phyloP scores from a whole-genome alignment of 2,113 vertebrate species.

The Calidris pugnax region DNA sequence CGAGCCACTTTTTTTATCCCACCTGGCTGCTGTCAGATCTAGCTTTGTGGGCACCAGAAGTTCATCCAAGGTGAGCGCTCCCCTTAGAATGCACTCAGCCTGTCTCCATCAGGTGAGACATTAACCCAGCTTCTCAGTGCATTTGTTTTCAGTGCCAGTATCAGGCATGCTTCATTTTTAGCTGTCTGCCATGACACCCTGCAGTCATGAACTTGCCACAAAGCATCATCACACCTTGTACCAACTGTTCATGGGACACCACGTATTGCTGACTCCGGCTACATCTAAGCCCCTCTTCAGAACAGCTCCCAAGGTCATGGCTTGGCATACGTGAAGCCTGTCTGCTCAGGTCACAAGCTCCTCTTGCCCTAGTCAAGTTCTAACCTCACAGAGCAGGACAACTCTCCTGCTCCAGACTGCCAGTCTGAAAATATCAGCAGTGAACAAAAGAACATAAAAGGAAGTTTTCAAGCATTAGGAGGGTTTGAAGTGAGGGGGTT shows the following conservation, averaged over 20 bases:
- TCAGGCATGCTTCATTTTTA: background rate
- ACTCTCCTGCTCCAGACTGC: background rate
- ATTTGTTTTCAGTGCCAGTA: background rate
- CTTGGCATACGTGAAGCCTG: accelerated
- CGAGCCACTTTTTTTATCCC: background rate
- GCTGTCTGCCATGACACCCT: accelerated
- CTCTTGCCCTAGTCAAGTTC: background rate
- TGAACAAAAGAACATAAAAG: background rate
- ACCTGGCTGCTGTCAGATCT: background rate
- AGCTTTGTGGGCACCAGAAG: background rate
- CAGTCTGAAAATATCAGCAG: background rate
- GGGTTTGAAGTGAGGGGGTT: background rate
- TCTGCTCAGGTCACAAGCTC: background rate
- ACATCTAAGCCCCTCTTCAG: background rate
- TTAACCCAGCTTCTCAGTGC: background rate
- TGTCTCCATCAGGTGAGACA: background rate
- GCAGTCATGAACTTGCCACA: background rate
- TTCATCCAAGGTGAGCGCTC: background rate
- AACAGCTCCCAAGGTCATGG: background rate
- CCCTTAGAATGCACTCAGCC: background rate
- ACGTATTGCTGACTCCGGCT: accelerated
- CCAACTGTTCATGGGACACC: background rate
- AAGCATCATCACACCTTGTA: background rate
- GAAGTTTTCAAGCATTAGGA: background rate
- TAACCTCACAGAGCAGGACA: background rate